Conservation (phyloP, 2,113 vertebrate genomes). For the Noturus placidus region DNA sequence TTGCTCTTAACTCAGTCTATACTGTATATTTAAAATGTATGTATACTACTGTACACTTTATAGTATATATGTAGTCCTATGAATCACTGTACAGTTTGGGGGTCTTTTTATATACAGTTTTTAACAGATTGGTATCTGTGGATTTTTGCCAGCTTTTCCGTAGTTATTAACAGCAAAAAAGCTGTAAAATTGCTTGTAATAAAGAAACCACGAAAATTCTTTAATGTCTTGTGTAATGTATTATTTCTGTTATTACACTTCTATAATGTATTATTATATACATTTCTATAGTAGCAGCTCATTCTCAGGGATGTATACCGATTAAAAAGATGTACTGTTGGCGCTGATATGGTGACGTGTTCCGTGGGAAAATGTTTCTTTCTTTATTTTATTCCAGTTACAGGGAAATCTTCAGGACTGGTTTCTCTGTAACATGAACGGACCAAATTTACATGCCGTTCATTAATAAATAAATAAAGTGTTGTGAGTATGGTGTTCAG, state of each 20-base stretch:
- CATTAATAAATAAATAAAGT: too few species aligned
- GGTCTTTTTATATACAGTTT: slow-evolving; percentile 82
- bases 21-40: slow-evolving; percentile 55
- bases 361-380: neutral
- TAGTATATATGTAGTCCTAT: slow-evolving; percentile 61
- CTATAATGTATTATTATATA: neutral
- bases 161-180: slow-evolving; percentile 71
- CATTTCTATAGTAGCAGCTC: neutral
- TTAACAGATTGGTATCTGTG: slow-evolving; percentile 76
- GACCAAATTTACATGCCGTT: too few species aligned
- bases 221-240: neutral
- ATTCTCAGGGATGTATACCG: neutral
- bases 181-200: slow-evolving; percentile 79
- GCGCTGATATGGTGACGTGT: neutral
- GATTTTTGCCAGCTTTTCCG: slow-evolving; percentile 74
- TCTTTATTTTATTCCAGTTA: neutral
- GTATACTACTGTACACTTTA: slow-evolving; percentile 62
- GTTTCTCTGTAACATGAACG: too few species aligned
- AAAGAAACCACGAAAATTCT: slow-evolving; percentile 69
- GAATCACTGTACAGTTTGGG: slow-evolving; percentile 74
- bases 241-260: neutral
- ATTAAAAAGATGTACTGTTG: neutral
- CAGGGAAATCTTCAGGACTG: neutral
- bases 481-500: too few species aligned
- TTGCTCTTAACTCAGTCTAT: slow-evolving; percentile 56